phyloP scores from a whole-genome alignment of 2,797 vertebrate species.

The Limnodromus scolopaceus region DNA sequence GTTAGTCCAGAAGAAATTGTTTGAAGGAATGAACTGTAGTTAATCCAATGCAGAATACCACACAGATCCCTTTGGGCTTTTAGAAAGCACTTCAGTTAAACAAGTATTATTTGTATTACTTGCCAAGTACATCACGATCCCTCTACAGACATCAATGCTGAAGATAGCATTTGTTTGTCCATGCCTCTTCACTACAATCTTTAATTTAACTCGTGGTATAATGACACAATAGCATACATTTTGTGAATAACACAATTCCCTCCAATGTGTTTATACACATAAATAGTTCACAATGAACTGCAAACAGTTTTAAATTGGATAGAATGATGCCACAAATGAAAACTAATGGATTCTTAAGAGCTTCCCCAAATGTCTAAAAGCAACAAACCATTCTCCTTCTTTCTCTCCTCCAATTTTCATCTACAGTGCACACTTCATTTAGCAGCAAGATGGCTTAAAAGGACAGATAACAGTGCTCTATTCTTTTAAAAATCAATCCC shows the following conservation, averaged over 20 bases:
- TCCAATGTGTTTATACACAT: neutral
- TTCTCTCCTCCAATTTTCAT: neutral
- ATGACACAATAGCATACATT: neutral
- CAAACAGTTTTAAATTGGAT: neutral
- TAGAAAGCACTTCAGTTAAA: neutral
- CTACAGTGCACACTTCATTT: neutral
- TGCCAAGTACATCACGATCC: neutral
- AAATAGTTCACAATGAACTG: neutral
- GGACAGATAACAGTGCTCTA: neutral
- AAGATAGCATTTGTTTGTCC: neutral
- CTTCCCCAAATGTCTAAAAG: neutral
- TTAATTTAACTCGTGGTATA: neutral
- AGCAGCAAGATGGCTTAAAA: neutral
- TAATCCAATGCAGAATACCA: neutral
- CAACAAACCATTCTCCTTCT: neutral
- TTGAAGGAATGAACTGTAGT: neutral
- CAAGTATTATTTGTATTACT: neutral
- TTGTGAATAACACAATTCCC: neutral
- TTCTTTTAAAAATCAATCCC: neutral
- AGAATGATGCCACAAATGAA: neutral
- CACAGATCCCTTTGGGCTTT: neutral
- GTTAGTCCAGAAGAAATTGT: neutral
- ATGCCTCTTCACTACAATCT: neutral
- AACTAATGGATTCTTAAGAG: neutral
- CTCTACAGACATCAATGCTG: neutral